Percentiles rank a stretch among this genome's conserved stretches.
Evolutionary conservation across 2,797 vertebrate genomes (phyloP).

Genomic region (Takifugu ocellatus): DNA sequence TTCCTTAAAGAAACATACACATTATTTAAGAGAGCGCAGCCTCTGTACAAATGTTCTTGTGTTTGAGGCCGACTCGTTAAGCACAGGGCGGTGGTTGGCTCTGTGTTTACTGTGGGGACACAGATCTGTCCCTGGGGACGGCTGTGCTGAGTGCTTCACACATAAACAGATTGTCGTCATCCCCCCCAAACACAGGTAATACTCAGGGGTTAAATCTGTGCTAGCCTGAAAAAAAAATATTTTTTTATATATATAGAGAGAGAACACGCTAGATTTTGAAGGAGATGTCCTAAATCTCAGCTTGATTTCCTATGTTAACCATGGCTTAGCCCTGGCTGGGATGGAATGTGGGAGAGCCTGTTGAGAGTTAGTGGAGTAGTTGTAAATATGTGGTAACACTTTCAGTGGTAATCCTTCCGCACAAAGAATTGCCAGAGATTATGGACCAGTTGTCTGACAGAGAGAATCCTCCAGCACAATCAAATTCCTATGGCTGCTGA

Average conservation of each 20-base stretch:
- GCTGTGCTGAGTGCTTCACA: slow-evolving; percentile 62
- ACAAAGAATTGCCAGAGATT: slow-evolving; percentile 81
- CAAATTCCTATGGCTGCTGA: slow-evolving; percentile 77
- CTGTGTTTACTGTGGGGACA: slow-evolving; percentile 55
- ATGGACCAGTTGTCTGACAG: slow-evolving; percentile 78
- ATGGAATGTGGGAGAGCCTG: slow-evolving; percentile 72
- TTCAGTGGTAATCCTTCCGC: slow-evolving; percentile 77
- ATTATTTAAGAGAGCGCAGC: too few relatives aligned
- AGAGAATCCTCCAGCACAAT: slow-evolving; percentile 78
- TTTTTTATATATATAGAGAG: not conserved
- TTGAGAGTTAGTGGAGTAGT: slow-evolving; percentile 79
- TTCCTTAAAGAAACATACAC: not conserved
- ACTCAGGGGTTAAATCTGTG: slow-evolving; percentile 50
- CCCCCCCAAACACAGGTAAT: slow-evolving; percentile 69
- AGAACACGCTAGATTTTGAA: slow-evolving; percentile 55
- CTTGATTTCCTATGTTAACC: slow-evolving; percentile 77
- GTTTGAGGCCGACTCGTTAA: slow-evolving; percentile 56
- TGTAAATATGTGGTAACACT: slow-evolving; percentile 82
- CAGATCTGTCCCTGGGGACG: slow-evolving; percentile 58
- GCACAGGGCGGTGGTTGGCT: slow-evolving; percentile 51
- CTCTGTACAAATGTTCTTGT: slow-evolving; percentile 17
- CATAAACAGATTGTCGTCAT: slow-evolving; percentile 62
- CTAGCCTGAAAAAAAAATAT: too few relatives aligned
- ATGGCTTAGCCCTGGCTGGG: slow-evolving; percentile 75
- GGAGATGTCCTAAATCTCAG: slow-evolving; percentile 72